Percentiles rank a stretch among this genome's conserved stretches.
Conservation (phyloP, 64 coral and sea anemone species). For the Platygyra sinensis region DNA sequence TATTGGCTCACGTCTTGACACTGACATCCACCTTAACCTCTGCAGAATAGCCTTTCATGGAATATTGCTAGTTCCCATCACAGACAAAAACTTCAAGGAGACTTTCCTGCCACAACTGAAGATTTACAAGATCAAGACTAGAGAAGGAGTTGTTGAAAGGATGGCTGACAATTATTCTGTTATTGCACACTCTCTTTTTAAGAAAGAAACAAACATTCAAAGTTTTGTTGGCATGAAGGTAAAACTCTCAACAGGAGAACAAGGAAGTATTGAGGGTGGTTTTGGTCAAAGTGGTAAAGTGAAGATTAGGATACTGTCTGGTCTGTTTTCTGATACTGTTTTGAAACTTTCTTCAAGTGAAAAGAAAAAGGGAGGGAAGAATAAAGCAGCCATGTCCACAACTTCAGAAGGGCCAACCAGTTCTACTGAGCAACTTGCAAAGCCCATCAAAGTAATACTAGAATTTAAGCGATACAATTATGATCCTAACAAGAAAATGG, state of each 20-base stretch:
- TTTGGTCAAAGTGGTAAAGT: constrained; percentile 99
- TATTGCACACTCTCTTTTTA: constrained; percentile 87
- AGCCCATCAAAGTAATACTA: constrained; percentile 74
- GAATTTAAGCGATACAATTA: constrained; percentile 91
- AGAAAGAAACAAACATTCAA: constrained; percentile 95
- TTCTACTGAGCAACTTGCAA: constrained; percentile 46
- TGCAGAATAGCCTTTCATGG: constrained; percentile 99
- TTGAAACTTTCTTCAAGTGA: constrained; percentile 50
- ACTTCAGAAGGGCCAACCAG: background rate
- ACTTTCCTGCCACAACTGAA: constrained; percentile 69
- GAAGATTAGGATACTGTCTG: constrained; percentile 87
- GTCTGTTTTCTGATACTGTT: constrained; percentile 67
- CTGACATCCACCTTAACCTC: constrained; percentile 93
- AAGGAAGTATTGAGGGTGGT: constrained; percentile 87
- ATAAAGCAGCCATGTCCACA: constrained; percentile 20
- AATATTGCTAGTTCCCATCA: constrained; percentile 69
- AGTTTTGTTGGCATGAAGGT: constrained; percentile 87
- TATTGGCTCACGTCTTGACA: constrained; percentile 94
- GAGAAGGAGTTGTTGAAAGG: constrained; percentile 88
- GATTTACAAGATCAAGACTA: constrained; percentile 86
- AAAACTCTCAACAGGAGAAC: constrained; percentile 81
- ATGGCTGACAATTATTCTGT: constrained; percentile 88
- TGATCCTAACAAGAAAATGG: constrained; percentile 94
- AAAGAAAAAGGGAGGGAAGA: constrained; percentile 78
- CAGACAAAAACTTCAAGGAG: constrained; percentile 77